phyloP scores from a whole-genome alignment of 2,113 vertebrate species.

The Plecturocebus donacophilus region DNA sequence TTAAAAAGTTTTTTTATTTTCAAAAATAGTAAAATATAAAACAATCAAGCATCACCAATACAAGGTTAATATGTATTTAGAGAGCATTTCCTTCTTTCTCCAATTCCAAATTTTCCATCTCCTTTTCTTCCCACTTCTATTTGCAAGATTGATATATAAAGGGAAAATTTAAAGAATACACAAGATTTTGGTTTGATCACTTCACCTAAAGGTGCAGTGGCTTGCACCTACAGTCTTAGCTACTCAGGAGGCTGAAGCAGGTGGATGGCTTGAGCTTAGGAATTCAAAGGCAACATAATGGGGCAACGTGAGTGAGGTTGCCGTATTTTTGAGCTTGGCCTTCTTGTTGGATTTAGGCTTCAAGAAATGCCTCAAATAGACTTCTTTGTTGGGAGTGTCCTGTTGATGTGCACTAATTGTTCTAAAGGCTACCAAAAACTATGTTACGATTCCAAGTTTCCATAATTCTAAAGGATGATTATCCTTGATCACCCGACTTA shows the following conservation, averaged over 20 bases:
- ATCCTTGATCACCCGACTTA: not conserved
- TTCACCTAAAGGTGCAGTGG: not conserved
- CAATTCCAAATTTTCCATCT: not conserved
- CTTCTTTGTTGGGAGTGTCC: not conserved
- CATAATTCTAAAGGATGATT: not conserved
- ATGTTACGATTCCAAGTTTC: not conserved
- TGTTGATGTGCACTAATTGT: not conserved
- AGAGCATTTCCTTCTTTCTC: not conserved
- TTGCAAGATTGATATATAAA: not conserved
- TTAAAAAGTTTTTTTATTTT: not conserved
- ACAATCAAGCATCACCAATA: not conserved
- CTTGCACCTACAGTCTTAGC: too few relatives aligned
- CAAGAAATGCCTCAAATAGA: not conserved
- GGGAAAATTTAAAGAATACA: not conserved
- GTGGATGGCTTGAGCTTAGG: too few relatives aligned
- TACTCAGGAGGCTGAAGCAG: too few relatives aligned
- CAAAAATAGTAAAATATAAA: conserved; percentile 21
- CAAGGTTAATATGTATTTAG: not conserved
- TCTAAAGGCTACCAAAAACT: not conserved
- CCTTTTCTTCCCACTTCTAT: not conserved
- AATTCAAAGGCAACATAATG: too few relatives aligned
- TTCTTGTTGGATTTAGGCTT: not conserved
- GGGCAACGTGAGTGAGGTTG: not conserved
- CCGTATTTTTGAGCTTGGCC: not conserved
- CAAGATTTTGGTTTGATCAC: not conserved